Base-by-base conservation (phyloP, 2,797 vertebrate genomes). In the Chaunax sp. region DNA sequence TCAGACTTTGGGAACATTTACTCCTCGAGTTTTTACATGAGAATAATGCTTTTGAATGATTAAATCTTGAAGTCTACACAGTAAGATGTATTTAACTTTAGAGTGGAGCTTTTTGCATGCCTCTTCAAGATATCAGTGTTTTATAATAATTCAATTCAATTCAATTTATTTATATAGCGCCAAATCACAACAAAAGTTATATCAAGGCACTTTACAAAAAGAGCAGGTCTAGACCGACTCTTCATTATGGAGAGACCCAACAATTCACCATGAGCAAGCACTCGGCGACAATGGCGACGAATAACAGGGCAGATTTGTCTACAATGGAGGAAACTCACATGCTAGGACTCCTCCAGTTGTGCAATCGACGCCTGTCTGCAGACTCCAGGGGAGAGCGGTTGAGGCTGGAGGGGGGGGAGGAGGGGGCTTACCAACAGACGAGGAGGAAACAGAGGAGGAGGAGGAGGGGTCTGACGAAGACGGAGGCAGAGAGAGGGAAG, bases 271-370 rank as follows among this genome's bases (percentile, higher is more conserved):
- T n/a, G n/a, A n/a, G n/a, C n/a, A n/a, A n/a, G n/a, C n/a, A n/a
- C n/a, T n/a, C n/a, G n/a, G n/a, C n/a, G n/a, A n/a, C n/a, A n/a
- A n/a, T n/a, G n/a, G n/a, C n/a, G n/a, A n/a, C n/a, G 4, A 9
- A 35, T 14, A 40, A 46, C 19, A 33, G 51, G 6, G 1, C n/a
- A 40, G 7, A 57, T 15, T 12, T 55, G 25, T 33, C 23, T 13
- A 23, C 8, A 55, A 12, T 5, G 4, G 6, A 18, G 1, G 14
- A 14, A 23, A 96, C 97, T 95, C 84, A 97, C 96, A 88, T 66
- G 97, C 96, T 55, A 98, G 82, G 45, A 98, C 96, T 0, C 97
- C 96, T 38, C 97, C 97, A 41, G 96, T 96, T n/a, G 96, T 95
- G 60, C 96, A 98, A 90, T 97, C 96, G 50, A 97, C 96, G 0